A percentile compares a stretch with the other conserved stretches of the same genome.
phyloP scores from a whole-genome alignment of 1,140 invertebrate genomes.

The Drosophila carrolli region DNA sequence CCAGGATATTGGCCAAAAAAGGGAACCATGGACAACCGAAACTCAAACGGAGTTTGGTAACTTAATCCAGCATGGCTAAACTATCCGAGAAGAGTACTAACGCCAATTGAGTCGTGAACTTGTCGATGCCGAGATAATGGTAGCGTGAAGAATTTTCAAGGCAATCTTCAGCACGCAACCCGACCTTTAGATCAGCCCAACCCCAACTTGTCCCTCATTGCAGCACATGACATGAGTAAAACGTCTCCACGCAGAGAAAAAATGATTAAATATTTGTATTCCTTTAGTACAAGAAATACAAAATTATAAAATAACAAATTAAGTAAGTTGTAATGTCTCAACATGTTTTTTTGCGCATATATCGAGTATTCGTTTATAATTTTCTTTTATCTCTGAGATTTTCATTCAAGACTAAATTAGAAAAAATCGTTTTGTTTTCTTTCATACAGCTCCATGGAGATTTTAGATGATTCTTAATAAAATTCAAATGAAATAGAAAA shows the following conservation, averaged over 20 bases:
- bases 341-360: too few relatives aligned
- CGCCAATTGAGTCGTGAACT: slow-evolving; percentile 62
- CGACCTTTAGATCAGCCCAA: slow-evolving; percentile 17
- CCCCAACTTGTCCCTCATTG: slow-evolving; percentile 45
- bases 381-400: too few relatives aligned
- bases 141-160: slow-evolving; percentile 63
- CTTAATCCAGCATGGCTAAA: slow-evolving; percentile 46
- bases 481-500: too few relatives aligned
- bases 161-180: slow-evolving; percentile 57
- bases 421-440: too few relatives aligned
- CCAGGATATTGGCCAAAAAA: slow-evolving; percentile 34
- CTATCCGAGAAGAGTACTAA: slow-evolving; percentile 14
- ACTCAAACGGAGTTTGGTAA: slow-evolving; percentile 31
- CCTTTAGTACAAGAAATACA: too few relatives aligned
- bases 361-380: too few relatives aligned
- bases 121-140: slow-evolving; percentile 58
- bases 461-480: too few relatives aligned
- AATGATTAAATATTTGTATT: neutral
- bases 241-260: slow-evolving; percentile 11
- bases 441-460: too few relatives aligned
- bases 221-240: slow-evolving; percentile 51
- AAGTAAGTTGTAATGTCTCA: too few relatives aligned
- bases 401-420: too few relatives aligned
- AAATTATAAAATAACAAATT: neutral
- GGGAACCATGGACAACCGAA: slow-evolving; percentile 11